These are phyloP conservation scores for Microcebus ravelobensis DNA, from an alignment of 2,113 vertebrate species.

Conservation along the genomic window DNA sequence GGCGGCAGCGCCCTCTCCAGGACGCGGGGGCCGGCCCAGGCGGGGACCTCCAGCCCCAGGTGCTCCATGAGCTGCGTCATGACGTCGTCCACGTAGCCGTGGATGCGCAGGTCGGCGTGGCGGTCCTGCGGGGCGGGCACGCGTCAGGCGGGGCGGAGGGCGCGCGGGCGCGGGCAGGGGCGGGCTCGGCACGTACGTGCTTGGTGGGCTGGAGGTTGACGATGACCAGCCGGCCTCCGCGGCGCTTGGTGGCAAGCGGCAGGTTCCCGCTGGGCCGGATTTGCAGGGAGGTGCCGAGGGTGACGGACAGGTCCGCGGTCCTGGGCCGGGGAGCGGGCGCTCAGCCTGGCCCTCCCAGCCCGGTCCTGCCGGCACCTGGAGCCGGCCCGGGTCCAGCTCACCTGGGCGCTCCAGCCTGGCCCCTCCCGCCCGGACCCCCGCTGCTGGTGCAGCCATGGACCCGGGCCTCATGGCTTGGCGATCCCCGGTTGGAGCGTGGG, in stretches of 20 bases:
- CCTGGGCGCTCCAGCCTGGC: no score
- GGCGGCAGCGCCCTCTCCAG: constrained; percentile 81
- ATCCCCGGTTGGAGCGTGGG: neutral
- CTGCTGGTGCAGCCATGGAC: neutral
- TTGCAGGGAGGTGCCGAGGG: constrained; percentile 96
- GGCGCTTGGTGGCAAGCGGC: constrained; percentile 95
- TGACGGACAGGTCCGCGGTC: constrained; percentile 93
- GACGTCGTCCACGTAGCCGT: constrained; percentile 94
- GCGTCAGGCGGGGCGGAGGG: neutral
- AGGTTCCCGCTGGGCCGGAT: constrained; percentile 98
- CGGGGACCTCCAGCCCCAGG: constrained; percentile 91
- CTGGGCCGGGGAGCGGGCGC: constrained; percentile 75
- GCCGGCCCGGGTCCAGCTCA: neutral
- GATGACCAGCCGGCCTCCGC: constrained; percentile 94
- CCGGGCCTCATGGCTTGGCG: neutral
- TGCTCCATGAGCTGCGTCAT: constrained; percentile 92
- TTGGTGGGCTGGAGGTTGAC: constrained; percentile 97
- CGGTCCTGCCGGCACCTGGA: rapidly evolving
- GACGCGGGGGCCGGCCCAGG: constrained; percentile 91
- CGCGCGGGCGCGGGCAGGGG: neutral
- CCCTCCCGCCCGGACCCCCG: neutral
- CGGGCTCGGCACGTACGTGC: constrained; percentile 87
- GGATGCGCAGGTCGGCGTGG: constrained; percentile 92
- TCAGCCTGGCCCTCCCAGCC: neutral
- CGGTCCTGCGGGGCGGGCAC: constrained; percentile 88